Base-by-base conservation (phyloP, 2,113 vertebrate genomes). In the Neopipo cinnamomea region DNA sequence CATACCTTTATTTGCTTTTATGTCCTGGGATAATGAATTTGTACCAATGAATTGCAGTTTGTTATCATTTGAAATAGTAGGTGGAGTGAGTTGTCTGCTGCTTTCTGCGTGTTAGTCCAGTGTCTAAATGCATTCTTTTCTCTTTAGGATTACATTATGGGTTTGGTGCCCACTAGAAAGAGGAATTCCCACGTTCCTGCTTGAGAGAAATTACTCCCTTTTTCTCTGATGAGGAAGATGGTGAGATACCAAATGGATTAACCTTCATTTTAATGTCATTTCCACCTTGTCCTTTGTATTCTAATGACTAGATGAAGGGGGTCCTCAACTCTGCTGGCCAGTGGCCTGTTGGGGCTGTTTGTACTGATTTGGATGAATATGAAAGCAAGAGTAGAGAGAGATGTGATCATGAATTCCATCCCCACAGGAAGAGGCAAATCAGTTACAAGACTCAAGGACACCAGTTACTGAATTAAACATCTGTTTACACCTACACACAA, bases 391-490 rank as follows among this genome's bases (percentile, higher is more conserved):
- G 56, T n/a, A 92, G 41, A 92, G 41, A 35, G 39, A 5, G 65
- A 81, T 52, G 50, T 52, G 25, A 61, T 82, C 83, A 79, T 61
- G 42, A 82, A 91, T 89, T 52, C 66, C 37, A 91, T 58, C 31
- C 65, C 56, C 56, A 89, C 89, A 95, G 93, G 84, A 96, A 95
- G 39, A 95, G 20, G 15, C 16, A 87, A 89, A 95, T 89, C 9
- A 93, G 33, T 95, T 95, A 37, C 31, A 82, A 72, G 77, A 28
- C 31, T 88, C 73, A 88, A 89, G 79, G 88, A 92, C 76, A 86
- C 37, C 33, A 67, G 75, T 91, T 86, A 80, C 62, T 30, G 37
- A 68, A 44, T 87, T 80, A 87, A 92, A 92, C 89, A 78, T 94
- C 94, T 95, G 73, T 71, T 95, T 87, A 95, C 87, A 91, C 56